Conservation (phyloP, 2,888 invertebrate genomes). For the Meta bourneti region DNA sequence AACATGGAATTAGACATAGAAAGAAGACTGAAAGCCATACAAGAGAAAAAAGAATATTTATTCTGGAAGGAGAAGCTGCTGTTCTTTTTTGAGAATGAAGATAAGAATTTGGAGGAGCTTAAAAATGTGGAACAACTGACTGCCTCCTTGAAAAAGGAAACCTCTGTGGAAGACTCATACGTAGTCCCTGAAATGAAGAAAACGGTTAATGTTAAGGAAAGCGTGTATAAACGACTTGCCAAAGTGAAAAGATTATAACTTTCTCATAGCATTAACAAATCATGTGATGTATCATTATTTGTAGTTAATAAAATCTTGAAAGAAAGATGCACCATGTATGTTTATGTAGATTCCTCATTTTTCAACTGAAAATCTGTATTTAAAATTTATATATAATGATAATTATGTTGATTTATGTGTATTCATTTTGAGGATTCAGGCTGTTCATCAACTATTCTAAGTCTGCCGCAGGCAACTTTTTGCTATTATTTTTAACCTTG, state of each 20-base stretch:
- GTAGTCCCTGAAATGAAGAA: constrained; percentile 76
- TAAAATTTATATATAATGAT: too few species aligned
- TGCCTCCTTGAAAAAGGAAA: constrained; percentile 47
- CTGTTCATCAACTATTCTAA: background rate
- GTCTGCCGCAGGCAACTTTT: too few species aligned
- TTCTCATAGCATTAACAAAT: background rate
- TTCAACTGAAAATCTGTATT: too few species aligned
- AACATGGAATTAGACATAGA: constrained; percentile 66
- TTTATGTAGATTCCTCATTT: too few species aligned
- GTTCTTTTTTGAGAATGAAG: constrained; percentile 78
- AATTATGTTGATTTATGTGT: too few species aligned
- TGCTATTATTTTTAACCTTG: too few species aligned
- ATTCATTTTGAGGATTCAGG: background rate
- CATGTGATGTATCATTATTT: background rate
- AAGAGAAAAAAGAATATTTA: constrained; percentile 76
- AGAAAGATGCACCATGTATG: too few species aligned
- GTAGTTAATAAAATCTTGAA: background rate
- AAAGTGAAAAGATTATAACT: constrained; percentile 44
- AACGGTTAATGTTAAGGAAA: background rate
- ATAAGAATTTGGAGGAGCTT: constrained; percentile 76
- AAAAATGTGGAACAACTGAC: constrained; percentile 69
- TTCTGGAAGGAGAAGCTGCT: constrained; percentile 75
- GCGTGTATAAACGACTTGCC: constrained; percentile 38
- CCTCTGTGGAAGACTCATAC: constrained; percentile 74
- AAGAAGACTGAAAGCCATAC: constrained; percentile 65